Evolutionary conservation across 2,113 vertebrate genomes (phyloP).

Genomic region (Telmatochromis sp.): DNA sequence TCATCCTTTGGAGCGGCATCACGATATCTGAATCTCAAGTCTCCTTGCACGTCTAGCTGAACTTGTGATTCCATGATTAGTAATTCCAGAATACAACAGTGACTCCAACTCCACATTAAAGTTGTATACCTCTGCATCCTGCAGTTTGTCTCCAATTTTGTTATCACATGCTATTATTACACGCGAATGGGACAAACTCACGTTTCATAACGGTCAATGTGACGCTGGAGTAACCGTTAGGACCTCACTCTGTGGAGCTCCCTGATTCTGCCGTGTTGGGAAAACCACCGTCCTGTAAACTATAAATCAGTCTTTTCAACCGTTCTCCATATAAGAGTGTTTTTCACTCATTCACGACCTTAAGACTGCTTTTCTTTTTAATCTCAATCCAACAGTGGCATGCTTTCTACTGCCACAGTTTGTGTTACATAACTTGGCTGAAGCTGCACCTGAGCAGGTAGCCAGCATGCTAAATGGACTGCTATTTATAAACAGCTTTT

Average conservation of each 20-base stretch:
- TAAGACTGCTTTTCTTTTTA: background rate
- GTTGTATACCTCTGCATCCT: background rate
- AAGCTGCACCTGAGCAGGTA: background rate
- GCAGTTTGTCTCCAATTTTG: background rate
- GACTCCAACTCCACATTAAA: background rate
- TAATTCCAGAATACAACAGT: background rate
- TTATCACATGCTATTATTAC: background rate
- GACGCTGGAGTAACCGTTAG: background rate
- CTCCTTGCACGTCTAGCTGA: background rate
- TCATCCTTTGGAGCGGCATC: background rate
- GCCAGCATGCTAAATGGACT: background rate
- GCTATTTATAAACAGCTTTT: background rate
- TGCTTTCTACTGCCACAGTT: background rate
- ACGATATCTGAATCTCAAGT: background rate
- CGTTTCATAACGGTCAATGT: background rate
- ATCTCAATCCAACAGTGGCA: background rate
- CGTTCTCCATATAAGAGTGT: background rate
- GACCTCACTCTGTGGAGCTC: background rate
- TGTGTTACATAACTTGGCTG: background rate
- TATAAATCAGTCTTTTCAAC: background rate
- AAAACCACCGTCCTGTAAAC: background rate
- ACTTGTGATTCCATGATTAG: background rate
- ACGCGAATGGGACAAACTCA: background rate
- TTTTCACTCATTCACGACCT: background rate
- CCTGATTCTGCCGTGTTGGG: background rate